Evolutionary conservation across 2,888 invertebrate genomes (phyloP).

Genomic region (Oligia fasciuncula): DNA sequence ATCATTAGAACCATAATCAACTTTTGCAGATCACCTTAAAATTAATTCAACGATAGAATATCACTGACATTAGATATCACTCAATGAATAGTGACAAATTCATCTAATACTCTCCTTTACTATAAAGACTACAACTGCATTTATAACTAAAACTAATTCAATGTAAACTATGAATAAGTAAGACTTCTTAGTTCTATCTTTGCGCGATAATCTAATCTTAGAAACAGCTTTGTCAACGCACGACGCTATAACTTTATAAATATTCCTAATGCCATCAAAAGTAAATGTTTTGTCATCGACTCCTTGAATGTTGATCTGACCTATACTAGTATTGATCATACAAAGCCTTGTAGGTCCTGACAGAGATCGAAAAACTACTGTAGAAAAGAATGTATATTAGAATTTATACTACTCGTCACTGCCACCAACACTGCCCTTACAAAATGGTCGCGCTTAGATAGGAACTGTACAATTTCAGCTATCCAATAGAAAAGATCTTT

Average conservation of each 20-base stretch:
- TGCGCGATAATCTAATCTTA: slow-evolving; percentile 26
- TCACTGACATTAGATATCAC: background rate
- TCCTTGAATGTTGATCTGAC: background rate
- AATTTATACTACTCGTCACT: slow-evolving; percentile 6
- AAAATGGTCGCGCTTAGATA: slow-evolving; percentile 43
- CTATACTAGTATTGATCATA: no score
- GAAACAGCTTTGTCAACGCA: slow-evolving; percentile 1
- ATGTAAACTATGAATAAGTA: slow-evolving; percentile 56
- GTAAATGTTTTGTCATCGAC: background rate
- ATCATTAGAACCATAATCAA: slow-evolving; percentile 8
- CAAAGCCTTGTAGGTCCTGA: background rate
- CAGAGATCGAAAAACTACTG: background rate
- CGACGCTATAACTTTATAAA: background rate
- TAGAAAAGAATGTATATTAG: background rate
- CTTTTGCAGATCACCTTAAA: background rate
- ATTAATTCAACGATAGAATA: slow-evolving; percentile 1
- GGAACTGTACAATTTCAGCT: slow-evolving; percentile 29
- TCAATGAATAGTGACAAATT: slow-evolving; percentile 44
- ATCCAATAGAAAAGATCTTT: slow-evolving; percentile 46
- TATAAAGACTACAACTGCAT: slow-evolving; percentile 66
- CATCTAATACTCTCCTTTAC: slow-evolving; percentile 53
- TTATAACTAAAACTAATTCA: slow-evolving; percentile 58
- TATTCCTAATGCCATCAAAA: background rate
- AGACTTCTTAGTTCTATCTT: slow-evolving; percentile 33
- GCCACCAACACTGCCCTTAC: slow-evolving; percentile 43